These are phyloP conservation scores for Nanorana parkeri DNA, from an alignment of 2,113 vertebrate species.

Conservation along the genomic window DNA sequence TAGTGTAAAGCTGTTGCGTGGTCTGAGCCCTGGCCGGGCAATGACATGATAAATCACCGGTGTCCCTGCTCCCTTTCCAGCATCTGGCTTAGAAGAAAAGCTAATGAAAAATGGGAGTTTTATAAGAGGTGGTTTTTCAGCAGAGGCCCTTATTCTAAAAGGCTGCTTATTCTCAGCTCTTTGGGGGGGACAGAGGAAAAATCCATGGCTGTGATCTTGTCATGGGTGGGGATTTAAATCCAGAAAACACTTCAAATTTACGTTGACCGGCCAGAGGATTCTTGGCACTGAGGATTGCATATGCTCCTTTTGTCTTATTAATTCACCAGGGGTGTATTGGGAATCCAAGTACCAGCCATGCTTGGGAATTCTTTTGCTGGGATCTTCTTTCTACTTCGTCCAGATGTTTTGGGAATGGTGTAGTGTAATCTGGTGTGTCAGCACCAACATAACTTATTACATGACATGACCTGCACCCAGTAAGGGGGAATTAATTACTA, in stretches of 20 bases:
- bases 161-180: slow-evolving; percentile 54
- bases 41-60: slow-evolving; percentile 28
- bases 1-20: not conserved
- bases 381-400: not conserved
- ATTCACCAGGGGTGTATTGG: not conserved
- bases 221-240: slow-evolving; percentile 62
- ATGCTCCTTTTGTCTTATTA: not conserved
- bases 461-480: slow-evolving; percentile 1
- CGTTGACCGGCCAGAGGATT: not conserved
- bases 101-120: slow-evolving; percentile 52
- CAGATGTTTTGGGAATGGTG: slow-evolving; percentile 6
- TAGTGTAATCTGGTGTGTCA: slow-evolving; percentile 3
- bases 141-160: slow-evolving; percentile 58
- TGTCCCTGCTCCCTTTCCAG: not conserved
- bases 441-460: not conserved
- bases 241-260: slow-evolving; percentile 68
- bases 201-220: slow-evolving; percentile 35
- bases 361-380: slow-evolving; percentile 1
- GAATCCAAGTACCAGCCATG: not conserved
- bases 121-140: slow-evolving; percentile 28
- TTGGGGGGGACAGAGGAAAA: slow-evolving; percentile 49
- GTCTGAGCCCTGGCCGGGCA: not conserved
- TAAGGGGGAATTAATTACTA: slow-evolving; percentile 14
- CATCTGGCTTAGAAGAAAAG: slow-evolving; percentile 53
- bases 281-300: not conserved